Evolutionary conservation across 2,797 vertebrate species (phyloP), one percentile per base, ranked within the genome.

Genomic region (Spinus pinus): DNA sequence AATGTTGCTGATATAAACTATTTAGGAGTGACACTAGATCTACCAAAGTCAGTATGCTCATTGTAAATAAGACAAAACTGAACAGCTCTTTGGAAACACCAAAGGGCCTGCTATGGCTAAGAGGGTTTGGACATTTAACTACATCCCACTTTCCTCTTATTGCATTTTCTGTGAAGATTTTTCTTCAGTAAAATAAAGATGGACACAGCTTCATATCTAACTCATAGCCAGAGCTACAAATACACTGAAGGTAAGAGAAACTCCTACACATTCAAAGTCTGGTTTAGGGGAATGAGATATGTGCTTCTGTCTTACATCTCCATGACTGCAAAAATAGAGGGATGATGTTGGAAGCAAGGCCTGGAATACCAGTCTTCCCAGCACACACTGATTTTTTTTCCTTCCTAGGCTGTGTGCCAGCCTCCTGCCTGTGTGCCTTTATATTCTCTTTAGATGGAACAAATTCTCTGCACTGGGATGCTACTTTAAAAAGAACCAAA

Each of bases 381-480:
- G 4, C 18, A 62, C 19, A 46, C 24, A 15, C 10, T 27, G 35
- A 10, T 23, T 33, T 28, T 73, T 79, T 65, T 73, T 33, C 23
- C 12, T 75, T 86, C 1, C 17, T 57, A n/a, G 22, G 31, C 12
- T 79, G 33, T 0, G 0, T 31, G 56, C 77, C 51, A 70, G 60
- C 30, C 37, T 64, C 85, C 51, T 92, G 44, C 19, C 33, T 64
- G 11, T 9, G 27, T 35, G 3, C 3, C 27, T 82, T 73, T 66
- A 50, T 31, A 24, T 42, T 87, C 31, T 73, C n/a, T 58, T 49
- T 49, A 61, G n/a, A 41, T 15, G 15, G 44, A 86, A 83, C 16
- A 72, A 88, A 58, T 75, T 65, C 39, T 69, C 35, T 41, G 18
- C 0, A 0, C 7, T 51, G 25, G 5, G 35, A 79, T 51, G 33